These are phyloP conservation scores for Choloepus didactylus DNA, from an alignment of 2,797 vertebrate genomes.

Conservation along the genomic window DNA sequence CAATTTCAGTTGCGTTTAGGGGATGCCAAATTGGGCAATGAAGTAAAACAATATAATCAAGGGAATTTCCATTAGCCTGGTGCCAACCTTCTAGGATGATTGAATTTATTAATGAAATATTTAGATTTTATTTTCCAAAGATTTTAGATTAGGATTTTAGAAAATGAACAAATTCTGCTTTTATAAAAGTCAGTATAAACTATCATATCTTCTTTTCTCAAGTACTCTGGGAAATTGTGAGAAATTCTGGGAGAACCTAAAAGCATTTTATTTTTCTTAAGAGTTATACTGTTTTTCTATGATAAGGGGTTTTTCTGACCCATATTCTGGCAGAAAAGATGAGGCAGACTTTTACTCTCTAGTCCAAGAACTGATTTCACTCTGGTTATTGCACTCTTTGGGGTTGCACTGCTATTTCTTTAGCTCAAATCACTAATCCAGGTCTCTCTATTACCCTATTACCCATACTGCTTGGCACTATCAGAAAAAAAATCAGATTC, in stretches of 20 bases:
- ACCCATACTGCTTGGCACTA: neutral
- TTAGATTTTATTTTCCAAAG: conserved; percentile 7
- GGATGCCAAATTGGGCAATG: neutral
- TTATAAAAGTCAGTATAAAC: neutral
- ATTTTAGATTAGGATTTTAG: neutral
- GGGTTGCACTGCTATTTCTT: conserved; percentile 2
- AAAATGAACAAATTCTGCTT: conserved; percentile 22
- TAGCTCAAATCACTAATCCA: conserved; percentile 53
- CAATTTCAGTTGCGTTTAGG: neutral
- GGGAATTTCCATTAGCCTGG: neutral
- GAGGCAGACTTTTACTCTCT: neutral
- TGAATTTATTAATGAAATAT: neutral
- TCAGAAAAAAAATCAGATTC: conserved; percentile 20
- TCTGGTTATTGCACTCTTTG: neutral
- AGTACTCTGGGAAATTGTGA: neutral
- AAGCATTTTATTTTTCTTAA: conserved; percentile 28
- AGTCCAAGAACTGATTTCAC: neutral
- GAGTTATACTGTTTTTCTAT: conserved; percentile 22
- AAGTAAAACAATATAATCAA: neutral
- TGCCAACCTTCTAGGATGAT: neutral
- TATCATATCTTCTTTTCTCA: neutral
- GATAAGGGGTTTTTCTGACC: neutral
- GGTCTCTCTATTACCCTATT: conserved; percentile 43
- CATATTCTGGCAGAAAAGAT: neutral
- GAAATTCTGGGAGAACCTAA: conserved; percentile 24